Evolutionary conservation across 2,888 invertebrate species (phyloP), one percentile per base, ranked within the genome.

Genomic region (Dynastes grantii): DNA sequence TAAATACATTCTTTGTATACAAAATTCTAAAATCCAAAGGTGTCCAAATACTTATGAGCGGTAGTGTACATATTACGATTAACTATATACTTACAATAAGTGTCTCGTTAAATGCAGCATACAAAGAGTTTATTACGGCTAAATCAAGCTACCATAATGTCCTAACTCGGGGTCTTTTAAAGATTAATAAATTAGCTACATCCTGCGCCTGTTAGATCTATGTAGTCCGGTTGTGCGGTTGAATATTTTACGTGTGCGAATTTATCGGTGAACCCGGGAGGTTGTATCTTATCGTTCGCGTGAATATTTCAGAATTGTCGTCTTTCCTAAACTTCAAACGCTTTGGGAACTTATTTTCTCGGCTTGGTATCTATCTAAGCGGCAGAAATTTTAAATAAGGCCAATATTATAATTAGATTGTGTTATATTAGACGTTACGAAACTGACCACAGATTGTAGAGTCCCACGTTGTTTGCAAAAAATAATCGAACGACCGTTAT

Each of bases 151-250:
- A 22, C 22, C 22, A 22, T 22, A 58, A 58, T 58, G 55, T 16
- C 55, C 22, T 58, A 58, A 8, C 55, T 58, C 55, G 16, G 22
- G 55, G 55, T 27, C 55, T 22, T 22, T 22, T 22, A 22, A 58
- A 16, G n/a, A 58, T 58, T 58, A 58, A 58, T 58, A 58, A 58
- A 58, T 58, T 58, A 58, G n/a, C 2, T 16, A 58, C 55, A 58
- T 58, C 55, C 55, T 58, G 16, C n/a, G 55, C 45, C 45, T 27
- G 55, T 22, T 45, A 45, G 45, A 45, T 45, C 45, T 45, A 45
- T 45, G 55, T 8, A 22, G 22, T 58, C 55, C n/a, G 22, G 55
- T 45, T 58, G 55, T 8, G 22, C 16, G 4, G 22, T 22, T 58
- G 8, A 58, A 58, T 58, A 58, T 58, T 58, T 58, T 22, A 58